Percentiles rank a stretch among this genome's conserved stretches.
These are phyloP conservation scores for Ciconia maguari DNA, from an alignment of 2,113 vertebrate genomes.

Conservation along the genomic window DNA sequence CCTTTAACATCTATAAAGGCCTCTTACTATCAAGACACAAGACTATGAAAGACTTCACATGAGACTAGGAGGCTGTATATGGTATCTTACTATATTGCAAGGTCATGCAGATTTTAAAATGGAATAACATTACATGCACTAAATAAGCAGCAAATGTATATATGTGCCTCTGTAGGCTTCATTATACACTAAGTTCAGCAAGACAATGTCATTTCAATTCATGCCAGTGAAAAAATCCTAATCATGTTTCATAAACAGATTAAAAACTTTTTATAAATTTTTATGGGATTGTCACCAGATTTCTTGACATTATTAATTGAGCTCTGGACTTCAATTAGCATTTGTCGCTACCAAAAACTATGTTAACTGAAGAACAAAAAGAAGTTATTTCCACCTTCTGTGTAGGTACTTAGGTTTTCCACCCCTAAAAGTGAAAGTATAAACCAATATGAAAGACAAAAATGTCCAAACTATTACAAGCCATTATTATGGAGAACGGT, in stretches of 20 bases:
- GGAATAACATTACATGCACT: not conserved
- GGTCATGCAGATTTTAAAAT: not conserved
- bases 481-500: not conserved
- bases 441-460: not conserved
- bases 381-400: not conserved
- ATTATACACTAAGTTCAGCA: not conserved
- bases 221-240: not conserved
- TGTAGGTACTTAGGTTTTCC: not conserved
- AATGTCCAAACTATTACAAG: not conserved
- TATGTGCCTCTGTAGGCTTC: not conserved
- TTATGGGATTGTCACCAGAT: not conserved
- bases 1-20: not conserved
- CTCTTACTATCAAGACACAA: not conserved
- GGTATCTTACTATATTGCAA: not conserved
- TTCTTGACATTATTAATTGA: not conserved
- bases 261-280: not conserved
- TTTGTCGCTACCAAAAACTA: not conserved
- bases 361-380: not conserved
- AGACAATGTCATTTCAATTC: not conserved
- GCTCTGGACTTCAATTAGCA: not conserved
- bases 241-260: not conserved
- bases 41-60: not conserved
- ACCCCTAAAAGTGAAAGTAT: not conserved
- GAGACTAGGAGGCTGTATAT: not conserved
- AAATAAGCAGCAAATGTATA: not conserved